These are phyloP conservation scores for Trachops cirrhosus DNA, from an alignment of 2,797 vertebrate genomes.

Conservation along the genomic window DNA sequence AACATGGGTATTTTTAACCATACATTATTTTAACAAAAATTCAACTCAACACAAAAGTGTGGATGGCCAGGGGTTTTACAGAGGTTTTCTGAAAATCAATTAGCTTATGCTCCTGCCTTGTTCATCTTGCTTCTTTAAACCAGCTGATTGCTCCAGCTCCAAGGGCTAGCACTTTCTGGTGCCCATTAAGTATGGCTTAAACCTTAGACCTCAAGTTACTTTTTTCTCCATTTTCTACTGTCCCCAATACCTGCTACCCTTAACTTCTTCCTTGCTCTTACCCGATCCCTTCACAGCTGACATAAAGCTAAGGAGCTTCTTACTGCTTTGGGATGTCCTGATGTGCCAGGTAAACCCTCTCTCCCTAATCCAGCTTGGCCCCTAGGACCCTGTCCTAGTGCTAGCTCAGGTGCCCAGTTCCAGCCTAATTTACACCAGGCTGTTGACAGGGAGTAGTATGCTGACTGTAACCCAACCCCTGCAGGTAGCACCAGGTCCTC, in stretches of 20 bases:
- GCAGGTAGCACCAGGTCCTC: neutral
- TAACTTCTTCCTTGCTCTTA: neutral
- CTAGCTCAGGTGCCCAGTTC: neutral
- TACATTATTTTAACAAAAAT: neutral
- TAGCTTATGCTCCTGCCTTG: neutral
- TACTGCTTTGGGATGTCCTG: neutral
- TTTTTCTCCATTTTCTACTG: neutral
- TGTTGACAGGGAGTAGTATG: neutral
- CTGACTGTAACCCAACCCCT: neutral
- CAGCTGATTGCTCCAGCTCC: neutral
- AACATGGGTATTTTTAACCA: neutral
- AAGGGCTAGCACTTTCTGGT: neutral
- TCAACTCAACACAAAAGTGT: neutral
- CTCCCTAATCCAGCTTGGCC: neutral
- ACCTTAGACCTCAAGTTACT: neutral
- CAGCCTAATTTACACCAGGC: neutral
- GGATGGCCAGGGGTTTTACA: neutral
- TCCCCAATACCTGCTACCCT: neutral
- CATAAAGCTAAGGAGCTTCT: neutral
- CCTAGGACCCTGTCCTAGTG: neutral
- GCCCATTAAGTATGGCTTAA: neutral
- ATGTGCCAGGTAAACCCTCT: neutral
- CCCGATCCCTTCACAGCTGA: neutral
- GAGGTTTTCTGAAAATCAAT: neutral
- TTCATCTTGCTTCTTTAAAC: neutral